phyloP scores from a whole-genome alignment of 2,113 vertebrate species.

The Tapirus terrestris region DNA sequence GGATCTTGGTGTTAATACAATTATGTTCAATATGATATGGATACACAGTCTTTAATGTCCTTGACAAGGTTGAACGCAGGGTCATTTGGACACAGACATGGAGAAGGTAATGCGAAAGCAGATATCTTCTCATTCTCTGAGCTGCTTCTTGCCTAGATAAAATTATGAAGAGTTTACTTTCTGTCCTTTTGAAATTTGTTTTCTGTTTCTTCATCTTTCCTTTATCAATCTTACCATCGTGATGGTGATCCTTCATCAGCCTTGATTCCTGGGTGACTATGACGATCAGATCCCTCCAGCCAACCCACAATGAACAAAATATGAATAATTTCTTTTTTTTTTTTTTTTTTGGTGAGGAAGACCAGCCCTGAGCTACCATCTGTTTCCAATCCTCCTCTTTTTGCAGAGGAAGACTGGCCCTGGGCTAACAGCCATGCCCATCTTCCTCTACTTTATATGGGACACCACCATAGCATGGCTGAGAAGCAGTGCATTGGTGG shows the following conservation, averaged over 20 bases:
- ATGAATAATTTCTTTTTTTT: neutral
- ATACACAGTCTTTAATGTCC: neutral
- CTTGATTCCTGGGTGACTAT: neutral
- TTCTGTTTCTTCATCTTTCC: neutral
- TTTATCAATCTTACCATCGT: neutral
- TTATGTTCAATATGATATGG: neutral
- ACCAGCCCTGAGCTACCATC: too few relatives aligned
- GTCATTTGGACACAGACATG: neutral
- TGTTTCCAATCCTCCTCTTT: too few relatives aligned
- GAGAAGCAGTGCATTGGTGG: too few relatives aligned
- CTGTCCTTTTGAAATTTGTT: neutral
- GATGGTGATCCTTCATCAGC: neutral
- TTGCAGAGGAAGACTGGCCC: too few relatives aligned
- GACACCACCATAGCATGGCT: too few relatives aligned
- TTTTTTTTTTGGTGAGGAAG: too few relatives aligned
- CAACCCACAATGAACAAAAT: neutral
- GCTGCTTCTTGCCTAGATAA: neutral
- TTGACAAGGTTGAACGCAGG: neutral
- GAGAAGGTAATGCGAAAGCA: neutral
- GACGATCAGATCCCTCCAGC: neutral
- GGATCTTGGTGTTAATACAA: slow-evolving; percentile 36
- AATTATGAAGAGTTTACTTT: neutral
- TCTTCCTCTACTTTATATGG: too few relatives aligned
- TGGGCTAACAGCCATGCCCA: too few relatives aligned
- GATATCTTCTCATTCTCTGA: neutral